Evolutionary conservation across 1,140 invertebrate genomes (phyloP).

Genomic region (Anthonomus grandis): DNA sequence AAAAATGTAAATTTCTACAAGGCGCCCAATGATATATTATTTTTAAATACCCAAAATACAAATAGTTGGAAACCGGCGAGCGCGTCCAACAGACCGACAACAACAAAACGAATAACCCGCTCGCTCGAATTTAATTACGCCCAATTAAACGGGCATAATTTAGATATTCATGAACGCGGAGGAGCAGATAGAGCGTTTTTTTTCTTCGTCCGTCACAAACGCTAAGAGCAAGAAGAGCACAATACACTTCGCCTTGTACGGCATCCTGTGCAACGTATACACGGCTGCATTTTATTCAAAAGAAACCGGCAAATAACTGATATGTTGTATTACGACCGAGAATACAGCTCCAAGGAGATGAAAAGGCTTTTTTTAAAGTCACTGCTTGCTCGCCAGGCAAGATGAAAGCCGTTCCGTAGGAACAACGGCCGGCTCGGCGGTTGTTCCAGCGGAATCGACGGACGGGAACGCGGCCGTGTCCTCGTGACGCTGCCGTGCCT

Average conservation of each 20-base stretch:
- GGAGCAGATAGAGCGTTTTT: neutral
- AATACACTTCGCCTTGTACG: slow-evolving; percentile 9
- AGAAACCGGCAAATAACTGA: slow-evolving; percentile 32
- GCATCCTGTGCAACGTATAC: slow-evolving; percentile 13
- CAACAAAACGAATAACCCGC: neutral
- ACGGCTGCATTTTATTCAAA: slow-evolving; percentile 25
- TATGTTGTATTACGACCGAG: slow-evolving; percentile 32
- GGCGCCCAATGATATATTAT: too few relatives aligned
- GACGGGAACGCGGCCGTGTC: slow-evolving; percentile 3
- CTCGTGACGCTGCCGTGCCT: slow-evolving; percentile 4
- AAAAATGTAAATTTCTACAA: too few relatives aligned
- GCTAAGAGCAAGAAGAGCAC: neutral
- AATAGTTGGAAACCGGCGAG: too few relatives aligned
- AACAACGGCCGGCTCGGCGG: slow-evolving; percentile 30
- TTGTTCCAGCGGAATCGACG: slow-evolving; percentile 28
- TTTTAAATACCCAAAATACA: too few relatives aligned
- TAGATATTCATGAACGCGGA: neutral
- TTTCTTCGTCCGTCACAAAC: neutral
- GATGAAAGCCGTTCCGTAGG: slow-evolving; percentile 27
- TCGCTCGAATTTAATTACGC: neutral
- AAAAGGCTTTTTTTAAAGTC: slow-evolving; percentile 34
- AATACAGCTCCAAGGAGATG: slow-evolving; percentile 31
- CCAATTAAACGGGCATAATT: slow-evolving; percentile 16
- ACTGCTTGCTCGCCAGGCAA: slow-evolving; percentile 20
- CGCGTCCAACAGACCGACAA: slow-evolving; percentile 1